Conservation (phyloP, 2,888 invertebrate genomes). For the Vannuccia rotundouncinata region DNA sequence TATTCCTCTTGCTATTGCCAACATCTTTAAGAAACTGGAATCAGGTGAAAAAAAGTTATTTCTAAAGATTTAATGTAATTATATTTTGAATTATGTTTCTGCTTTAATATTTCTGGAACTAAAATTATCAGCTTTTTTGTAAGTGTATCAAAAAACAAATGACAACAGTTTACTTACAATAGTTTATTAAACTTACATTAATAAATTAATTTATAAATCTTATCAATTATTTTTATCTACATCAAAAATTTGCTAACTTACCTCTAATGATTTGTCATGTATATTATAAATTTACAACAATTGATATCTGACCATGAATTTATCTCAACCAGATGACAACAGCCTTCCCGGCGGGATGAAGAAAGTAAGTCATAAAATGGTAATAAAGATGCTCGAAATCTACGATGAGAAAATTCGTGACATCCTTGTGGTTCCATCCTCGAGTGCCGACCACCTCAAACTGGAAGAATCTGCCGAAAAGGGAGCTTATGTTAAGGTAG, state of each 20-base stretch:
- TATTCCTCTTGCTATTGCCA: slow-evolving; percentile 47
- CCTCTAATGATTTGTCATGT: too few species aligned
- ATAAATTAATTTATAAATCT: too few species aligned
- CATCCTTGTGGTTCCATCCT: slow-evolving; percentile 44
- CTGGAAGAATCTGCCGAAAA: slow-evolving; percentile 47
- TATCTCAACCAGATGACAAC: background rate
- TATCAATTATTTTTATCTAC: too few species aligned
- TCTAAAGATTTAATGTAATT: background rate
- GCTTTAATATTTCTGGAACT: too few species aligned
- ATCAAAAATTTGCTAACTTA: too few species aligned
- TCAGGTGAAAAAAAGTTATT: slow-evolving; percentile 45
- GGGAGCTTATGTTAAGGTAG: slow-evolving; percentile 47
- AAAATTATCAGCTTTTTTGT: too few species aligned
- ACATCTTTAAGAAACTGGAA: slow-evolving; percentile 46
- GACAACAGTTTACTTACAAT: too few species aligned
- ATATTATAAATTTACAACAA: too few species aligned
- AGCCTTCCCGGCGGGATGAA: background rate
- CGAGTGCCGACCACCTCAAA: slow-evolving; percentile 43
- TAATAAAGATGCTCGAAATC: slow-evolving; percentile 49
- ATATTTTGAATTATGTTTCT: too few species aligned
- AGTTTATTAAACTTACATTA: too few species aligned
- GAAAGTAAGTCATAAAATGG: background rate
- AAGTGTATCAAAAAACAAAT: too few species aligned
- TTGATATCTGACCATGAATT: background rate
- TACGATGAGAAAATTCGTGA: slow-evolving; percentile 52